These are phyloP conservation scores for Aproaerema taeniolella DNA, from an alignment of 2,888 invertebrate species.

Conservation along the genomic window DNA sequence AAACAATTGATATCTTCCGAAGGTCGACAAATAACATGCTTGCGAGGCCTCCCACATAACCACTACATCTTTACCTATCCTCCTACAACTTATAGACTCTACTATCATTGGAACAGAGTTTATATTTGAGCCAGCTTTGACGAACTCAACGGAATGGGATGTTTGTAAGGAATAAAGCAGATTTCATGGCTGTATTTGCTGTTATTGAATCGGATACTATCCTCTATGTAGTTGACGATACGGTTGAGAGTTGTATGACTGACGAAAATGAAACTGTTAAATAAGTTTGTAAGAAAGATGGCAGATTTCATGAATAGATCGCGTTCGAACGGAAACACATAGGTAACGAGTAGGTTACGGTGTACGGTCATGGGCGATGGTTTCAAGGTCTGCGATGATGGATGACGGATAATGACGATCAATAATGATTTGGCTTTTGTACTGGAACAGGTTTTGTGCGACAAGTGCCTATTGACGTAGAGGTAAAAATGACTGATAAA, in stretches of 20 bases:
- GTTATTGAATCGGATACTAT: too few species aligned
- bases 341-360: conserved; percentile 11
- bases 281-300: not conserved
- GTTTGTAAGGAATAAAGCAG: not conserved
- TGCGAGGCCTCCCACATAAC: conserved; percentile 4
- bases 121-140: too few species aligned
- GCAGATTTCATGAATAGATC: conserved; percentile 46
- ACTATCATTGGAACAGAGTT: not conserved
- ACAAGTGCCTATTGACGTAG: too few species aligned
- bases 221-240: not conserved
- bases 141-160: not conserved
- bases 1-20: conserved; percentile 72
- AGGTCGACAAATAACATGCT: conserved; percentile 63
- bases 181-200: too few species aligned
- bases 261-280: too few species aligned
- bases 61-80: not conserved
- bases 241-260: conserved; percentile 1
- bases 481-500: too few species aligned
- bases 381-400: conserved; percentile 7
- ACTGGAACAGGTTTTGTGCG: too few species aligned
- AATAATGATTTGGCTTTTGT: too few species aligned
- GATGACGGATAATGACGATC: conserved; percentile 3
- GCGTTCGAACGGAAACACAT: conserved; percentile 42
- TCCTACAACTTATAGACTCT: not conserved
- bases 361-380: conserved; percentile 9